Percentiles rank a stretch among this genome's conserved stretches.
phyloP scores from a whole-genome alignment of 2,888 invertebrate genomes.

The Scaptomyza parva region DNA sequence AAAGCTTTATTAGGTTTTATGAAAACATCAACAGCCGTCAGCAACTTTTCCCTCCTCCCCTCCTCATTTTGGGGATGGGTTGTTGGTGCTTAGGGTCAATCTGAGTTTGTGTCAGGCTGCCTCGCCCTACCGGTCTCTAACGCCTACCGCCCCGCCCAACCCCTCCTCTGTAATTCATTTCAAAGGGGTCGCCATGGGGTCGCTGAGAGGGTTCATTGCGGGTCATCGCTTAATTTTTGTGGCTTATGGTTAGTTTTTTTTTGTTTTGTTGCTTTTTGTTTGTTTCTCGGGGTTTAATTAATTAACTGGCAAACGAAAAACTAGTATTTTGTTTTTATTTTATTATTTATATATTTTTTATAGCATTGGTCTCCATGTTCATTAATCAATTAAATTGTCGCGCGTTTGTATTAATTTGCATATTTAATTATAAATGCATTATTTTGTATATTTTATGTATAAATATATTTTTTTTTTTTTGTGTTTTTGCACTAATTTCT shows the following conservation, averaged over 20 bases:
- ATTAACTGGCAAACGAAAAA: slow-evolving; percentile 56
- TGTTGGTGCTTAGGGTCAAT: slow-evolving; percentile 8
- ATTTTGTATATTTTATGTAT: background rate
- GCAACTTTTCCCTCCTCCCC: background rate
- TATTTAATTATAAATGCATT: slow-evolving; percentile 46
- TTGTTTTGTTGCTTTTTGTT: slow-evolving; percentile 10
- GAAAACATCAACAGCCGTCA: slow-evolving; percentile 57
- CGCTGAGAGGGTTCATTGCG: slow-evolving; percentile 56
- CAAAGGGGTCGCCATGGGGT: slow-evolving; percentile 56
- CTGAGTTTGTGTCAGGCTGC: slow-evolving; percentile 36
- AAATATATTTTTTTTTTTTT: background rate
- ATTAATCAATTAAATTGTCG: slow-evolving; percentile 53
- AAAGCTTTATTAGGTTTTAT: slow-evolving; percentile 67
- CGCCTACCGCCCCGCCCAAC: background rate
- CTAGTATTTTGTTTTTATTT: slow-evolving; percentile 18
- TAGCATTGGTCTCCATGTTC: slow-evolving; percentile 1
- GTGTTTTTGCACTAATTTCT: slow-evolving; percentile 18
- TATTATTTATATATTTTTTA: slow-evolving; percentile 3
- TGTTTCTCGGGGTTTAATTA: slow-evolving; percentile 48
- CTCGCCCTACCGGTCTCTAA: too few relatives aligned
- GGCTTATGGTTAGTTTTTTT: slow-evolving; percentile 51
- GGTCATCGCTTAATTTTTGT: slow-evolving; percentile 70
- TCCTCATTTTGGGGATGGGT: background rate
- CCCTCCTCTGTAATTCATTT: slow-evolving; percentile 41
- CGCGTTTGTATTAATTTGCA: slow-evolving; percentile 41